A percentile compares a stretch with the other conserved stretches of the same genome.
These are phyloP conservation scores for Ceratitis capitata DNA, from an alignment of 1,140 invertebrate species.

Conservation along the genomic window DNA sequence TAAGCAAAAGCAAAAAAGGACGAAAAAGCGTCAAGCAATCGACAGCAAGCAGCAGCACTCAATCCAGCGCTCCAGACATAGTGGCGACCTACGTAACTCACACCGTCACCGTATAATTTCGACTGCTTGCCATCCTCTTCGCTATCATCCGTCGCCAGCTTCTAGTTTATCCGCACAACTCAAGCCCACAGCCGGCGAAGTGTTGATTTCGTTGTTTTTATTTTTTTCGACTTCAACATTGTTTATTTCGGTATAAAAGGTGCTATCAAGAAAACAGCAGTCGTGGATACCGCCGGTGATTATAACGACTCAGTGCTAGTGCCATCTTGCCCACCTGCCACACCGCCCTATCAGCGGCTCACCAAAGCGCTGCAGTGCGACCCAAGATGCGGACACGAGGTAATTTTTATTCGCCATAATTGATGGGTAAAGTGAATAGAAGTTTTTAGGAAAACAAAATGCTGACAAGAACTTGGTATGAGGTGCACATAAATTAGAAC, in stretches of 20 bases:
- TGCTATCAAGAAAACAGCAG: slow-evolving; percentile 57
- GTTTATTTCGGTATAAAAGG: slow-evolving; percentile 30
- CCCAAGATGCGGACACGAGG: slow-evolving; percentile 65
- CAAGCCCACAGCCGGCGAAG: background rate
- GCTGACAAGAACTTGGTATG: background rate
- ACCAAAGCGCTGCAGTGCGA: slow-evolving; percentile 65
- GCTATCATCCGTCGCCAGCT: background rate
- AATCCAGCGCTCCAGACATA: background rate
- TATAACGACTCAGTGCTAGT: slow-evolving; percentile 55
- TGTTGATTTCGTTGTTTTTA: background rate
- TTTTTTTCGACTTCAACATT: background rate
- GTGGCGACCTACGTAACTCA: background rate
- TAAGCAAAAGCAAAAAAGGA: background rate
- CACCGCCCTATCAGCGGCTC: slow-evolving; percentile 64
- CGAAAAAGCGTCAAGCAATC: background rate
- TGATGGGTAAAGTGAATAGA: background rate
- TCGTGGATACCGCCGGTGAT: slow-evolving; percentile 64
- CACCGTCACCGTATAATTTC: too few relatives aligned
- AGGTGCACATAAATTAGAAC: background rate
- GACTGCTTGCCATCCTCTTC: background rate
- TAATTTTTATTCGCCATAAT: slow-evolving; percentile 41
- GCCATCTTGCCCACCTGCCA: slow-evolving; percentile 59
- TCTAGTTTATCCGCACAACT: background rate
- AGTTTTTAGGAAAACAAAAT: background rate
- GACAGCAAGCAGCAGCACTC: background rate